Conservation (phyloP, 2,113 vertebrate genomes). For the Chamaetylas fuelleborni region DNA sequence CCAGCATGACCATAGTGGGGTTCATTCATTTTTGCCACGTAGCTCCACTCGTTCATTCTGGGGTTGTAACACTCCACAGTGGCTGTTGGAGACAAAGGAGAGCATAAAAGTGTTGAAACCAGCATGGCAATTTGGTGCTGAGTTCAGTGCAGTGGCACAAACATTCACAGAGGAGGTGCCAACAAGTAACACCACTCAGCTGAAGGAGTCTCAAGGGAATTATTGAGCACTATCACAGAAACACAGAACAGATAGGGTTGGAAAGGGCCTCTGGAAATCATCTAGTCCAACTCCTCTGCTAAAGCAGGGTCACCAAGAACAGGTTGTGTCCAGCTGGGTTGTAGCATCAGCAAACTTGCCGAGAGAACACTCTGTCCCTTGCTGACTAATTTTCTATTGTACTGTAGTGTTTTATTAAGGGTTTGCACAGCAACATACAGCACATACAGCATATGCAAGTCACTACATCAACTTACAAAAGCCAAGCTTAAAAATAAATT, state of each 20-base stretch:
- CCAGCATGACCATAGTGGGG: slow-evolving; percentile 98
- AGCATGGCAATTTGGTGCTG: neutral
- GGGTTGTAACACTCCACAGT: slow-evolving; percentile 99
- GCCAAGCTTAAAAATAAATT: neutral
- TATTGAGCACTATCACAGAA: neutral
- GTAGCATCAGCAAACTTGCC: neutral
- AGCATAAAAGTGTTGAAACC: neutral
- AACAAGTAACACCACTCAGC: neutral
- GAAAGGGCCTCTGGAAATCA: neutral
- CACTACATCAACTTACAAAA: neutral
- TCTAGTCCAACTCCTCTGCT: neutral
- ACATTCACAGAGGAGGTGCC: neutral
- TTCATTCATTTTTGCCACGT: slow-evolving; percentile 98
- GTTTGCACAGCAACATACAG: neutral
- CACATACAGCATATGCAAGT: neutral
- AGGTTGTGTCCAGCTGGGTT: neutral
- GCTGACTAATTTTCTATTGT: neutral
- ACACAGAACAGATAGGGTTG: neutral
- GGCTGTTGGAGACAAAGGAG: slow-evolving; percentile 70
- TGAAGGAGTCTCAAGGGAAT: neutral
- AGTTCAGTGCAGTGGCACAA: neutral
- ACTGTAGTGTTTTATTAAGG: neutral
- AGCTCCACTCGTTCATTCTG: slow-evolving; percentile 96
- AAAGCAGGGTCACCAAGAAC: neutral
- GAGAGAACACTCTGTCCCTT: neutral